A percentile compares a stretch with the other conserved stretches of the same genome.
These are phyloP conservation scores for Mugil cephalus DNA, from an alignment of 2,113 vertebrate species.

Conservation along the genomic window DNA sequence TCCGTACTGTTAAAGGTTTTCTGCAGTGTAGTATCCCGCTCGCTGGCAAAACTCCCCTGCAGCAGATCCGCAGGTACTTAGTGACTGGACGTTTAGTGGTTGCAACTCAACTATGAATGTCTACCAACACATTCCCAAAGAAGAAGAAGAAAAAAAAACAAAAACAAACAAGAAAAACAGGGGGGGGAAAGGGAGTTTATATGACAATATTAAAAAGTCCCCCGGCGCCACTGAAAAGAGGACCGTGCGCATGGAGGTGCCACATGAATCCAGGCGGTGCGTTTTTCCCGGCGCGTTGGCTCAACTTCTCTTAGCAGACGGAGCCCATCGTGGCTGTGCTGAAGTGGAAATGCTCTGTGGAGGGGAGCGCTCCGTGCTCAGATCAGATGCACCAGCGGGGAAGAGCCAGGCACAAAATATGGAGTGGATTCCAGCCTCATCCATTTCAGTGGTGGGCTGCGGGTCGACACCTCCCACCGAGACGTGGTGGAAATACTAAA, in stretches of 20 bases:
- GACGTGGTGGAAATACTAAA: not conserved
- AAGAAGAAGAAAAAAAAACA: not conserved
- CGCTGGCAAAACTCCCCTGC: conserved; percentile 50
- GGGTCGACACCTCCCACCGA: not conserved
- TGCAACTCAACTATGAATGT: conserved; percentile 53
- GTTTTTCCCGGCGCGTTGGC: conserved; percentile 38
- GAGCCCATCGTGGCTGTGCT: conserved; percentile 42
- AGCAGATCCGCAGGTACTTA: conserved; percentile 70
- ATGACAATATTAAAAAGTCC: conserved; percentile 45
- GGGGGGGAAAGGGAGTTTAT: not conserved
- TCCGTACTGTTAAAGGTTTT: conserved; percentile 48
- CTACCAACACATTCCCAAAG: conserved; percentile 54
- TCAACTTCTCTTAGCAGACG: conserved; percentile 70
- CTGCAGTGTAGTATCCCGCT: conserved; percentile 53
- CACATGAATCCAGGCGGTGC: conserved; percentile 72
- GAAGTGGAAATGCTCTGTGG: conserved; percentile 56
- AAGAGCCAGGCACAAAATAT: conserved; percentile 68
- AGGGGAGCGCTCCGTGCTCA: conserved; percentile 57
- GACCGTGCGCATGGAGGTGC: conserved; percentile 49
- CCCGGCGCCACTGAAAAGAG: conserved; percentile 33
- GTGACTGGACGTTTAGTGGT: conserved; percentile 46
- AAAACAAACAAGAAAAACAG: no score
- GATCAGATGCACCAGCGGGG: conserved; percentile 55
- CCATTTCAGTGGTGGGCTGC: not conserved
- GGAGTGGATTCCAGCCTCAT: conserved; percentile 74